A percentile compares a stretch with the other conserved stretches of the same genome.
Conservation (phyloP, 2,888 invertebrate genomes). For the Rhingia rostrata region DNA sequence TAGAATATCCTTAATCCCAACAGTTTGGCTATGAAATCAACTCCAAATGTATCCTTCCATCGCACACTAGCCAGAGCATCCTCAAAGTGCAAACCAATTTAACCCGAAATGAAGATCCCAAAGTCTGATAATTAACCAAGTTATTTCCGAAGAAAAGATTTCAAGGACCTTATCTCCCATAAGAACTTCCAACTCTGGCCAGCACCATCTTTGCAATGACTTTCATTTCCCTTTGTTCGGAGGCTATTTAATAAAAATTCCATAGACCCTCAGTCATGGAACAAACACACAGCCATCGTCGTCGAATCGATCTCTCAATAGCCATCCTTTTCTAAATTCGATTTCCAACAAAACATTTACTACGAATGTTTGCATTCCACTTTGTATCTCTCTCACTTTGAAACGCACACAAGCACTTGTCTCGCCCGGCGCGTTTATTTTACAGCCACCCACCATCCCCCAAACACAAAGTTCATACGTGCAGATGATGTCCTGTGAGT, state of each 20-base stretch:
- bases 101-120: neutral
- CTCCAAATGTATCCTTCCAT: neutral
- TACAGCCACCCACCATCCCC: constrained; percentile 29
- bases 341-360: constrained; percentile 72
- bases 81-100: neutral
- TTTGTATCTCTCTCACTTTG: constrained; percentile 73
- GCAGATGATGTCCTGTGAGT: constrained; percentile 58
- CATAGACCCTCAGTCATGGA: constrained; percentile 31
- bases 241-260: constrained; percentile 42
- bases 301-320: constrained; percentile 60
- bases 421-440: constrained; percentile 69
- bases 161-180: constrained; percentile 54
- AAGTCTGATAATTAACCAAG: constrained; percentile 27
- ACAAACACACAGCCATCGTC: constrained; percentile 18
- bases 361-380: constrained; percentile 69
- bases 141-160: constrained; percentile 12
- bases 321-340: constrained; percentile 73
- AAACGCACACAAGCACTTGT: constrained; percentile 69
- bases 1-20: no score
- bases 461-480: constrained; percentile 33
- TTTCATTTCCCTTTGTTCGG: constrained; percentile 61
- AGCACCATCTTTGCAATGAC: constrained; percentile 62
- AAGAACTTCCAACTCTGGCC: constrained; percentile 51
- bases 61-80: neutral
- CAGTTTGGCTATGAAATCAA: neutral